Conservation (phyloP, 2,888 invertebrate genomes). For the Melieria picta region DNA sequence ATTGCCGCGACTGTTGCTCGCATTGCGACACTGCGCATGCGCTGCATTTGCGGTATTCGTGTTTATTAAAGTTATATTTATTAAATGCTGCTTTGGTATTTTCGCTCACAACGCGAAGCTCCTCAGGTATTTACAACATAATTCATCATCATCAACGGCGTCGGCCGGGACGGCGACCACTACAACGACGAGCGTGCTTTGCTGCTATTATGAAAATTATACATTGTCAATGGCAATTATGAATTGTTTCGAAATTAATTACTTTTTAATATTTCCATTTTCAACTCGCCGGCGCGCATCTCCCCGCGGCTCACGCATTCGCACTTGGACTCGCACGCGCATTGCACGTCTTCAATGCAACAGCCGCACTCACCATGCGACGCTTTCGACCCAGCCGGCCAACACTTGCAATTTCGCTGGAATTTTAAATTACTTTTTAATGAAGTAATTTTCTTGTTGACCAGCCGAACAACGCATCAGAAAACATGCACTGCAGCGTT, state of each 20-base stretch:
- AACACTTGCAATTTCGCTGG: neutral
- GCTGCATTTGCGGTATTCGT: conserved; percentile 39
- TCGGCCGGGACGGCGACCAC: neutral
- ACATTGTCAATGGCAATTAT: conserved; percentile 24
- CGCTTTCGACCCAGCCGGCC: no score
- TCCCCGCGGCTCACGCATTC: neutral
- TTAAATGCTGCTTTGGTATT: conserved; percentile 34
- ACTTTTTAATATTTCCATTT: conserved; percentile 27
- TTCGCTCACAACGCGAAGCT: neutral
- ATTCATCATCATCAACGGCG: neutral
- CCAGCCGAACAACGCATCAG: no score
- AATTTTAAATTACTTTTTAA: neutral
- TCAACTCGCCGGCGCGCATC: neutral
- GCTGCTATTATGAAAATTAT: conserved; percentile 28
- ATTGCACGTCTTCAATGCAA: neutral
- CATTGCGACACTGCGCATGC: conserved; percentile 24
- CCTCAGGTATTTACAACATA: conserved; percentile 21
- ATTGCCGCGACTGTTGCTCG: conserved; percentile 43
- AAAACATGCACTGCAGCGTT: conserved; percentile 1
- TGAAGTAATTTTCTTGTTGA: conserved; percentile 12
- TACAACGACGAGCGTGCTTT: neutral
- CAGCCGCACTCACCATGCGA: neutral
- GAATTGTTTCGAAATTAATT: conserved; percentile 22
- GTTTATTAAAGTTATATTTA: conserved; percentile 44
- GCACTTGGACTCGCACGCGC: neutral